Base-by-base conservation (phyloP, 2,797 vertebrate species). In the Mergus octosetaceus region DNA sequence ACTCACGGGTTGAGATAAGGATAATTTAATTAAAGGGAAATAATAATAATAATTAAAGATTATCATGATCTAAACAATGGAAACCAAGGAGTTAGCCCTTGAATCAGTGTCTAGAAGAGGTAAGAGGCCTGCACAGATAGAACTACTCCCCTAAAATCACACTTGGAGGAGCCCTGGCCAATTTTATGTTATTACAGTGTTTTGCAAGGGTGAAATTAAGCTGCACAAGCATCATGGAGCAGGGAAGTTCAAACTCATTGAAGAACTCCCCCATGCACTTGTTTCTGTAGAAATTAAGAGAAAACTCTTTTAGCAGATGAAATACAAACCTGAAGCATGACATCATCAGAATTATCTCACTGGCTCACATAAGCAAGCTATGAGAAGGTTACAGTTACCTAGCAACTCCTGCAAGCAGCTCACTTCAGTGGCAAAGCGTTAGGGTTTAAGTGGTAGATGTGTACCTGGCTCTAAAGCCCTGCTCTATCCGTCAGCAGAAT, bases 361-460 rank as follows among this genome's bases (percentile, higher is more conserved):
- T 71, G 1, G 20, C 77, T 94, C 17, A 1, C 53, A 41, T 41
- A 62, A 73, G n/a, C 91, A 70, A 70, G n/a, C 91, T 41, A 32
- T 5, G 78, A 87, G 92, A 93, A 94, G 88, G 86, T 90, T 87
- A 38, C 4, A 9, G 96, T 97, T 94, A 89, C 96, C 92, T 96
- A 97, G 96, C 96, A 97, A 97, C 96, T 74, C 89, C 64, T 2
- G 13, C 81, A 71, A 89, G 86, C 71, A 90, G 77, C 84, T 94
- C 5, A 1, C 47, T 86, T 81, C 88, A 81, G 80, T 0, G 0
- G 85, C 88, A 39, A 64, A 76, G 68, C 77, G 14, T 47, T 39
- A 12, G 19, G 17, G 56, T 72, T 89, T 75, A 73, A 93, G 94
- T 53, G 74, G 77, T 69, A 86, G 83, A 80, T 2, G 0, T 0